Evolutionary conservation across 2,113 vertebrate species (phyloP).

Genomic region (Egretta garzetta): DNA sequence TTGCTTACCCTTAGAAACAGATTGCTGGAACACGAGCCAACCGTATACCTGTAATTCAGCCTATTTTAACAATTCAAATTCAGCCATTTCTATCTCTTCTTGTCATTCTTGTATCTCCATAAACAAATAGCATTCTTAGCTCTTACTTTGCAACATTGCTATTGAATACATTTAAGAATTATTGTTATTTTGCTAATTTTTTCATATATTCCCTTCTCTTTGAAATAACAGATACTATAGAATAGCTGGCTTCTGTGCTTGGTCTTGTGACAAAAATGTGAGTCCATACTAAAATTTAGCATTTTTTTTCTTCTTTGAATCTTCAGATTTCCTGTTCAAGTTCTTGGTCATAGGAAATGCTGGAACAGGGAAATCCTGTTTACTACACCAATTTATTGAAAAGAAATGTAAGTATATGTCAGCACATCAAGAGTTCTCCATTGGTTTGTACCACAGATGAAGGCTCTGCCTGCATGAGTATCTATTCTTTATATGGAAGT

Average conservation of each 20-base stretch:
- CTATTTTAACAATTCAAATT: neutral
- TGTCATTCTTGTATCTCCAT: neutral
- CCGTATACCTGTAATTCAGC: neutral
- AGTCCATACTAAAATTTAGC: neutral
- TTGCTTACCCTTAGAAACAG: neutral
- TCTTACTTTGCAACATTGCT: neutral
- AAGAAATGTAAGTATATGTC: constrained; percentile 79
- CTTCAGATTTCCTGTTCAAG: constrained; percentile 82
- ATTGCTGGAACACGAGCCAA: neutral
- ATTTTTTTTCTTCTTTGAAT: neutral
- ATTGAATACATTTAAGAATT: neutral
- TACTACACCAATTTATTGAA: constrained; percentile 83
- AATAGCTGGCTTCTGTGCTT: neutral
- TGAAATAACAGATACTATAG: neutral
- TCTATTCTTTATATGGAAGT: neutral
- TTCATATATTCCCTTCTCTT: neutral
- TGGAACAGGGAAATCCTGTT: constrained; percentile 82
- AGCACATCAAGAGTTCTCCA: neutral
- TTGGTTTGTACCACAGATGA: neutral
- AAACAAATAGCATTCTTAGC: neutral
- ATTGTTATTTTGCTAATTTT: neutral
- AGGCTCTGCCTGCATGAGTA: neutral
- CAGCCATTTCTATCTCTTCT: neutral
- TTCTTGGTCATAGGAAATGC: constrained; percentile 85
- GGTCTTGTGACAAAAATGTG: neutral